Percentiles rank a stretch among this genome's conserved stretches.
Evolutionary conservation across 2,113 vertebrate species (phyloP).

Genomic region (Etheostoma spectabile): DNA sequence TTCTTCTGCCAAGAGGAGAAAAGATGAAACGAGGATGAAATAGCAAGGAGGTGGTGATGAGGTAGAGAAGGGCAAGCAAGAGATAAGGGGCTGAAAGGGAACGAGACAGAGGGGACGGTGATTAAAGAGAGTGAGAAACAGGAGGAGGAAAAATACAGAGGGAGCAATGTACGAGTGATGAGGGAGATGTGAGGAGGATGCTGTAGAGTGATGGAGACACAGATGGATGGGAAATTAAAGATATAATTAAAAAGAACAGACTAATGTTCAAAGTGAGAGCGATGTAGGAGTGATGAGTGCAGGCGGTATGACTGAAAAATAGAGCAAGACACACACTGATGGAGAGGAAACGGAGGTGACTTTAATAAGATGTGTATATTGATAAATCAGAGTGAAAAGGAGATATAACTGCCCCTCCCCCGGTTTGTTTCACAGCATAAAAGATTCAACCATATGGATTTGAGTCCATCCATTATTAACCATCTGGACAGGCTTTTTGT

Average conservation of each 20-base stretch:
- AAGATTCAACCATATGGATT: slow-evolving; percentile 68
- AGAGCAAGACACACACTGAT: not conserved
- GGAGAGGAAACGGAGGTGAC: not conserved
- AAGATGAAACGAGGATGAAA: slow-evolving; percentile 38
- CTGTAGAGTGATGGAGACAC: slow-evolving; percentile 2
- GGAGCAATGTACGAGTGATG: not conserved
- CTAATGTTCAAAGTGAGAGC: not conserved
- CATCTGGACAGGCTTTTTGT: slow-evolving; percentile 49
- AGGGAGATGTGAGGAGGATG: not conserved
- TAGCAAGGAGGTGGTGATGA: slow-evolving; percentile 13
- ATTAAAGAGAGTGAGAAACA: slow-evolving; percentile 26
- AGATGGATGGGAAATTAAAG: slow-evolving; percentile 11
- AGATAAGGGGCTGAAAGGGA: not conserved
- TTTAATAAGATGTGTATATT: not conserved
- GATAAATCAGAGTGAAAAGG: not conserved
- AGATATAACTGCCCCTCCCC: not conserved
- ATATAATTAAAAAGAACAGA: not conserved
- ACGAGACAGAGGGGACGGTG: slow-evolving; percentile 3
- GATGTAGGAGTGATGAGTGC: not conserved
- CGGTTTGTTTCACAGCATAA: slow-evolving; percentile 30
- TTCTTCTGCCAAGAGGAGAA: slow-evolving; percentile 1
- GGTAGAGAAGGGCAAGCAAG: slow-evolving; percentile 15
- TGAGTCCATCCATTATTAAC: slow-evolving; percentile 66
- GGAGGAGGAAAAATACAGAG: not conserved
- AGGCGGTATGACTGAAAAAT: not conserved